Base-by-base conservation (phyloP, 1,140 invertebrate genomes). In the Eupeodes corollae region DNA sequence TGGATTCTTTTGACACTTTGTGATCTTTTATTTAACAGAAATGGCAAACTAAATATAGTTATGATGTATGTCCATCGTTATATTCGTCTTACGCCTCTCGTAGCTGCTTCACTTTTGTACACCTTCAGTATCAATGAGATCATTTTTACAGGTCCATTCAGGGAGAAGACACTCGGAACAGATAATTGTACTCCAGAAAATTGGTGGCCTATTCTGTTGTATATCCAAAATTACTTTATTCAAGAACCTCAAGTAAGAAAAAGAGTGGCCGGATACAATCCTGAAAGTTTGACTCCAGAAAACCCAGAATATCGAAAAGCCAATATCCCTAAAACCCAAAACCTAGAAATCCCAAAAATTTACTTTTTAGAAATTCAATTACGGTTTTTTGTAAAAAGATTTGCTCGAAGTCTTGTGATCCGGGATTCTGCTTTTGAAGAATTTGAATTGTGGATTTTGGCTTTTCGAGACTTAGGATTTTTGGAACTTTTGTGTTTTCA, bases 121-220 rank as follows among this genome's bases (percentile, higher is more conserved):
- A 73, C 75, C 49, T 69, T 73, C 13, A 73, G 75, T 2, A 52
- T 77, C 3, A 31, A 75, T 14, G 68, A 71, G 42, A 75, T 76
- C 47, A 53, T 79, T 9, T 71, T 73, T 2, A 70, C 72, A 32
- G 80, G 81, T 5, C 80, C 81, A 8, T 61, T 71, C 42, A 80
- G 78, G 79, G 61, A 63, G 38, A 57, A 55, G 13, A 53, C 71
- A 21, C 64, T 62, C 8, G 51, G 73, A 15, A 81, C 85, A 62
- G 75, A 78, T 46, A 70, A 80, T 33, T 68, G 80, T 49, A 90
- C 86, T 57, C 58, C 71, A 50, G 67, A 74, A 8, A 82, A 80
- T 15, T 90, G 88, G 88, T 92, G 88, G 88, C 73, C 79, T 0
- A 89, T 89, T 59, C 65, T 91, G 12, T 69, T 91, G 1, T 89